A percentile compares a stretch with the other conserved stretches of the same genome.
These are phyloP conservation scores for Druon quercuslanigerum DNA, from an alignment of 1,140 invertebrate species.

Conservation along the genomic window DNA sequence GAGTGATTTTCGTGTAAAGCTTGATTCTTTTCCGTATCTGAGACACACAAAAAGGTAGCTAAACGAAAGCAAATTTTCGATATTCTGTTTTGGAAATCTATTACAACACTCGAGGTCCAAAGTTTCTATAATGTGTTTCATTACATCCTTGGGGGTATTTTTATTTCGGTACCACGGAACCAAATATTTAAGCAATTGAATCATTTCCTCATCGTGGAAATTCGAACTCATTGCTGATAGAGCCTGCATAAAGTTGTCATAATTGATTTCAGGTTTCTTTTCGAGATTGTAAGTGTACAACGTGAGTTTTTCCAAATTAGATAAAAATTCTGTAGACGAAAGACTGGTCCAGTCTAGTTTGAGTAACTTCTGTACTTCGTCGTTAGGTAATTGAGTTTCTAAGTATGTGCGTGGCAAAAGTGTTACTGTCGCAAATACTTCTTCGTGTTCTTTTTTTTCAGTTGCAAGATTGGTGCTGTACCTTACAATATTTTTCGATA, in stretches of 20 bases:
- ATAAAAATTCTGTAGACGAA: not conserved
- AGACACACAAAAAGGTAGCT: not conserved
- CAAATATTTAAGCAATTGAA: not conserved
- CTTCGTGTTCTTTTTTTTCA: not conserved
- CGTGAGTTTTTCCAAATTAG: not conserved
- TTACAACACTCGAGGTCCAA: not conserved
- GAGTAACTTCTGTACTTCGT: not conserved
- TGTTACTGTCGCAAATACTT: not conserved
- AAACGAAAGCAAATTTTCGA: not conserved
- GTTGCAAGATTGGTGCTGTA: not conserved
- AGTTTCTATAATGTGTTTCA: not conserved
- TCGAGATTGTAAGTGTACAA: not conserved
- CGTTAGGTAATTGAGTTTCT: not conserved
- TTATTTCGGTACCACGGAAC: not conserved
- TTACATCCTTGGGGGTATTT: not conserved
- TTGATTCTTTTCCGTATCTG: not conserved
- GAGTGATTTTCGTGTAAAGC: not conserved
- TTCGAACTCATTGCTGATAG: not conserved
- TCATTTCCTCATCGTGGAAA: not conserved
- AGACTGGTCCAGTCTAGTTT: conserved; percentile 4
- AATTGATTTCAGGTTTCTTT: not conserved
- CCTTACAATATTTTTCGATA: not conserved
- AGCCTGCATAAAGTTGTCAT: not conserved
- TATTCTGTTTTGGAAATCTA: not conserved
- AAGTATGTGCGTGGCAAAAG: not conserved